phyloP scores from a whole-genome alignment of 2,113 vertebrate genomes.

The Asarcornis scutulata region DNA sequence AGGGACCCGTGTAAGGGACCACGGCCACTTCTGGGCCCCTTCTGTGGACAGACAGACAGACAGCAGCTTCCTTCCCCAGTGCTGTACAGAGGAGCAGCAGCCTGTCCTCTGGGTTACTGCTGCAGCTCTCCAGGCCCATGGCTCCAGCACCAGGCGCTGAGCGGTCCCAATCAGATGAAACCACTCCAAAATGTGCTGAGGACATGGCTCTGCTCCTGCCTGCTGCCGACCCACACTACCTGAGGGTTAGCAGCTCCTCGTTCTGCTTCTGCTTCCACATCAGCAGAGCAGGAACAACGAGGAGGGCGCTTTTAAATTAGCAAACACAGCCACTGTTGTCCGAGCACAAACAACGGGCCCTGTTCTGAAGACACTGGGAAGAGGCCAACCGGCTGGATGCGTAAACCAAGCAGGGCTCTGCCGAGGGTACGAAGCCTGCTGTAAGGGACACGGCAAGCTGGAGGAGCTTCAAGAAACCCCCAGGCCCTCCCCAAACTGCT shows the following conservation, averaged over 20 bases:
- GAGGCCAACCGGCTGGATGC: constrained; percentile 7
- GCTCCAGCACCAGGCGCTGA: not conserved
- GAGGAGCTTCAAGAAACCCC: not conserved
- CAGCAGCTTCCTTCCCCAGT: not conserved
- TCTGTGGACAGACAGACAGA: accelerated
- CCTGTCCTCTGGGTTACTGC: not conserved
- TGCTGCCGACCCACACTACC: not conserved
- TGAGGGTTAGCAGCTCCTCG: not conserved
- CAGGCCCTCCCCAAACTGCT: not conserved
- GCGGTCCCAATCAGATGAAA: not conserved
- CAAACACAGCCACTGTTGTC: constrained; percentile 46
- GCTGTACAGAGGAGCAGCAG: not conserved
- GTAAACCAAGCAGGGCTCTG: constrained; percentile 1
- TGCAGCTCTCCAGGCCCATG: not conserved
- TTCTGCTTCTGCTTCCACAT: not conserved
- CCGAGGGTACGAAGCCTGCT: not conserved
- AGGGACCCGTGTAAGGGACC: not conserved
- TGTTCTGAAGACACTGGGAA: constrained; percentile 9
- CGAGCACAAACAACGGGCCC: constrained; percentile 20
- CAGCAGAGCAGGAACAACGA: not conserved
- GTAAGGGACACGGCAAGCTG: not conserved
- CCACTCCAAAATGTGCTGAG: not conserved
- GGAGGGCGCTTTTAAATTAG: constrained; percentile 1
- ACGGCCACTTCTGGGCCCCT: not conserved
- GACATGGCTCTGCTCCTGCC: not conserved